A percentile compares a stretch with the other conserved stretches of the same genome.
phyloP scores from a whole-genome alignment of 2,797 vertebrate genomes.

The Manis javanica region DNA sequence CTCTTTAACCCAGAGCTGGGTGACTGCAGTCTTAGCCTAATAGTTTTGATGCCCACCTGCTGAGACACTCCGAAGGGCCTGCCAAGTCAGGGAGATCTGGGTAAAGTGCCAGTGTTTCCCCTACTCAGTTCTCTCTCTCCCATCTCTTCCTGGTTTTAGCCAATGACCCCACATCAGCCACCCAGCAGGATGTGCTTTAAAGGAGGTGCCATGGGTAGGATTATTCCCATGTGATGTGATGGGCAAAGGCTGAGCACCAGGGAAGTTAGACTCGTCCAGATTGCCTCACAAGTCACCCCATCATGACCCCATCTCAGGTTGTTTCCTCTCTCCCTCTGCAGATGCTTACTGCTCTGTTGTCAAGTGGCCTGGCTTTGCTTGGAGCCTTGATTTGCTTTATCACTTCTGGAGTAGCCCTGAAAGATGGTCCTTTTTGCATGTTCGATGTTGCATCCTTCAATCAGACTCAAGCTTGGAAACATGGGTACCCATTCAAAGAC shows the following conservation, averaged over 20 bases:
- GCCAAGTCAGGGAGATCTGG: neutral
- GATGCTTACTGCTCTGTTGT: slow-evolving; percentile 84
- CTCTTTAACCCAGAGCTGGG: neutral
- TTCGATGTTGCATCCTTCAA: slow-evolving; percentile 67
- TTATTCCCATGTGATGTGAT: neutral
- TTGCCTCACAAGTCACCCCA: neutral
- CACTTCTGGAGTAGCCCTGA: slow-evolving; percentile 84
- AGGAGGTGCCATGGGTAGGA: neutral
- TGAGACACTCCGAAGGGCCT: neutral
- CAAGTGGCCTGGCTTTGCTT: slow-evolving; percentile 84
- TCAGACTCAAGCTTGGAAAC: slow-evolving; percentile 53
- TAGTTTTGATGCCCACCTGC: neutral
- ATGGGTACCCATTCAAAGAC: slow-evolving; percentile 86
- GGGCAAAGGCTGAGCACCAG: neutral
- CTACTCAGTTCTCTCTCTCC: slow-evolving; percentile 11
- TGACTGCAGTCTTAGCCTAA: neutral
- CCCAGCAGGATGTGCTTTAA: neutral
- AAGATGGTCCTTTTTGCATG: slow-evolving; percentile 87
- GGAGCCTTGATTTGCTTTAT: slow-evolving; percentile 86
- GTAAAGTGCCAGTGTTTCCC: neutral
- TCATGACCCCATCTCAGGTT: neutral
- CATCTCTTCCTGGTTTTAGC: neutral
- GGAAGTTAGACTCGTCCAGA: neutral
- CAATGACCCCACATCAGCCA: neutral
- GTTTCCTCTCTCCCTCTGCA: slow-evolving; percentile 63